phyloP scores from a whole-genome alignment of 2,797 vertebrate species.

The Rhynchotus rufescens region DNA sequence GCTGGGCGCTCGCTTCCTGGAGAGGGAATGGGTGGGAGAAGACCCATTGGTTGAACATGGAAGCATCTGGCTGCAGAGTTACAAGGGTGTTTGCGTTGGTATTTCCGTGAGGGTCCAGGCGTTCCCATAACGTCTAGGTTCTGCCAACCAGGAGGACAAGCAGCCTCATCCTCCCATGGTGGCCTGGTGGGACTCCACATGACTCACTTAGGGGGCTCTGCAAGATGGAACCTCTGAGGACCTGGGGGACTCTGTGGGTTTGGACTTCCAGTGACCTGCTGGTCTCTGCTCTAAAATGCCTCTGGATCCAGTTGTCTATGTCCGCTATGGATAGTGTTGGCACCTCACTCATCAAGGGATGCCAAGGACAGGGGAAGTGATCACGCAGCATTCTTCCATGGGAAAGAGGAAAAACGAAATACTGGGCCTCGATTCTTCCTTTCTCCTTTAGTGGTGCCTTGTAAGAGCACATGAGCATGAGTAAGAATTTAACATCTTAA shows the following conservation, averaged over 20 bases:
- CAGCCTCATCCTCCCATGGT: background rate
- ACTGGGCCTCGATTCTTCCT: rapidly evolving
- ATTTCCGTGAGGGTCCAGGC: background rate
- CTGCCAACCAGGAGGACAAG: background rate
- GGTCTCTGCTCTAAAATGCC: rapidly evolving
- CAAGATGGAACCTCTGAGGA: rapidly evolving
- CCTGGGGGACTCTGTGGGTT: too few species aligned
- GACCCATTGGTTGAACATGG: rapidly evolving
- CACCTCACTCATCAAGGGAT: rapidly evolving
- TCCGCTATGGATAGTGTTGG: too few species aligned
- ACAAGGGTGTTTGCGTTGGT: rapidly evolving
- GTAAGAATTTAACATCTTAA: rapidly evolving
- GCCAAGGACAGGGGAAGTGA: background rate
- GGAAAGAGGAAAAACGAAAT: background rate
- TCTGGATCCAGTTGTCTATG: background rate
- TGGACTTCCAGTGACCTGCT: rapidly evolving
- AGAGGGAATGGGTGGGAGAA: background rate
- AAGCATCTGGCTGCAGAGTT: background rate
- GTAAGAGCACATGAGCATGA: rapidly evolving
- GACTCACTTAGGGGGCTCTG: background rate
- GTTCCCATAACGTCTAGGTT: background rate
- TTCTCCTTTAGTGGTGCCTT: background rate
- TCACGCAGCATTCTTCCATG: background rate
- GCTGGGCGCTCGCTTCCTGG: constrained; percentile 83
- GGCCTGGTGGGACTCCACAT: background rate